Evolutionary conservation across 2,113 vertebrate species (phyloP).

Genomic region (Rhea americana): DNA sequence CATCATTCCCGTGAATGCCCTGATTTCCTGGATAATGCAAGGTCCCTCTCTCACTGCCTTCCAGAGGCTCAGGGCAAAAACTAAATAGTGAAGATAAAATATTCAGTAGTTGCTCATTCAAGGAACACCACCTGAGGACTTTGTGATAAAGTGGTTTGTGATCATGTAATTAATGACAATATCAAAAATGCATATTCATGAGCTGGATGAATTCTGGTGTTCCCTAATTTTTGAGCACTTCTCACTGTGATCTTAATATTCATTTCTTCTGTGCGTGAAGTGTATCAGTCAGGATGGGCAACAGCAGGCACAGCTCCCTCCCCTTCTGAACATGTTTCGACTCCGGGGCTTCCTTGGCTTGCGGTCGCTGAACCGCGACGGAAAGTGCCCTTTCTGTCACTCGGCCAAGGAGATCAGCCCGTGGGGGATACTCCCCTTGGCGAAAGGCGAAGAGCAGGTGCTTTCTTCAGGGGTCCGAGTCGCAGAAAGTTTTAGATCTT

Average conservation of each 20-base stretch:
- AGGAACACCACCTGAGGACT: conserved; percentile 16
- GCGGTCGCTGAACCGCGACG: background rate
- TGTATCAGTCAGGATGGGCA: background rate
- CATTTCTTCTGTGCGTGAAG: background rate
- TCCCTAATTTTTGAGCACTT: conserved; percentile 18
- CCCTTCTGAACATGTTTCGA: background rate
- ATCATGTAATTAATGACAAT: background rate
- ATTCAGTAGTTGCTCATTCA: conserved; percentile 9
- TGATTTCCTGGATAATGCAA: background rate
- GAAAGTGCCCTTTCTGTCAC: background rate
- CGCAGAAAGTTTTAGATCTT: background rate
- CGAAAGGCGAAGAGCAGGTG: background rate
- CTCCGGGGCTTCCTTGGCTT: background rate
- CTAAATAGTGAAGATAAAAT: background rate
- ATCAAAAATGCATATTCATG: conserved; percentile 31
- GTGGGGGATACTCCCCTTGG: background rate
- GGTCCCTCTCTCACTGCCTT: background rate
- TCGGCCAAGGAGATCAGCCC: background rate
- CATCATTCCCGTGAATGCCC: background rate
- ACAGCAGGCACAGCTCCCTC: background rate
- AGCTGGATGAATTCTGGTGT: background rate
- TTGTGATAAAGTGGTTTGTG: conserved; percentile 16
- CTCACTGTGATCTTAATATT: background rate
- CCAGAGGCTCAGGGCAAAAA: background rate
- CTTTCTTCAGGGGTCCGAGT: accelerated